phyloP scores from a whole-genome alignment of 2,797 vertebrate genomes.

The Rousettus madagascariensis region DNA sequence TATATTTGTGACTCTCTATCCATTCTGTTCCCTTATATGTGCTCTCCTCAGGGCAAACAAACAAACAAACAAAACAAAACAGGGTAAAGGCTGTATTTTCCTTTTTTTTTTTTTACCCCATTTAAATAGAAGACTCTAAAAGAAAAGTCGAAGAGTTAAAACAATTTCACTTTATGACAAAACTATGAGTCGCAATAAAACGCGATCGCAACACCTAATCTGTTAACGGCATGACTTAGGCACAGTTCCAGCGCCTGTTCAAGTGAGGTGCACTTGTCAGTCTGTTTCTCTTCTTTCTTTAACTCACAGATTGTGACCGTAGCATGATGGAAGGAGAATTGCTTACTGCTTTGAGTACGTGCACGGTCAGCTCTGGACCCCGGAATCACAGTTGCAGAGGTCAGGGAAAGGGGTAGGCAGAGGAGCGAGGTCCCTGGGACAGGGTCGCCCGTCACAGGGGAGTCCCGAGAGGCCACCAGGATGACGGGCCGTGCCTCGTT shows the following conservation, averaged over 20 bases:
- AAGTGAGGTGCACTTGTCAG: neutral
- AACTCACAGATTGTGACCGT: neutral
- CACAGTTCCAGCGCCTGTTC: no score
- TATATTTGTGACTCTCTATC: neutral
- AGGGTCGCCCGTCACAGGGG: neutral
- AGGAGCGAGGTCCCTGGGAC: neutral
- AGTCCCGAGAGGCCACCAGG: neutral
- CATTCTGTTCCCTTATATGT: neutral
- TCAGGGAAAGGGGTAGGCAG: neutral
- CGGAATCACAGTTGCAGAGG: neutral
- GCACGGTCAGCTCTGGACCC: neutral
- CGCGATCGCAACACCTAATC: neutral
- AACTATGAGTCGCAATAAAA: slow-evolving; percentile 2
- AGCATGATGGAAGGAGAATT: neutral
- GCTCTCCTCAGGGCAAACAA: neutral
- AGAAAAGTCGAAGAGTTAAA: neutral
- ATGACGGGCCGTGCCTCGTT: neutral
- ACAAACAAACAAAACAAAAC: neutral
- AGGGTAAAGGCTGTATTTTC: neutral
- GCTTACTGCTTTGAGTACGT: neutral
- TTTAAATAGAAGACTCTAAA: slow-evolving; percentile 16
- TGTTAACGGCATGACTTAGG: neutral
- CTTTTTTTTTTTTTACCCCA: neutral
- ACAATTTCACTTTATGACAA: slow-evolving; percentile 14
- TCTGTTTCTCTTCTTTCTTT: neutral